Evolutionary conservation across 2,113 vertebrate species (phyloP).

Genomic region (Pelecanoides urinatrix): DNA sequence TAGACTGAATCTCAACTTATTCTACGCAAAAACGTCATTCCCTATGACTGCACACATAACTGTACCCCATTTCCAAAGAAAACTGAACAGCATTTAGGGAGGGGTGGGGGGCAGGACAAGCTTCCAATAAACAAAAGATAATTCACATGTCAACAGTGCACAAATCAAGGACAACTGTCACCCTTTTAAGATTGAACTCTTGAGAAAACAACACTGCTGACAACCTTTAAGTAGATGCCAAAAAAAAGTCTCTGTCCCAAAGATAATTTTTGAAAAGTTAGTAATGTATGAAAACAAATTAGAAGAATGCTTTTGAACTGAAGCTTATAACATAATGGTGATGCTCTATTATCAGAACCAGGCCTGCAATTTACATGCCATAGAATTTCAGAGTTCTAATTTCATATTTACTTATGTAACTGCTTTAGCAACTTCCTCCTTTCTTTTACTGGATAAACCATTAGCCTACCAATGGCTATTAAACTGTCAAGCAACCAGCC

Average conservation of each 20-base stretch:
- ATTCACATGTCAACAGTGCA: not conserved
- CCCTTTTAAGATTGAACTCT: not conserved
- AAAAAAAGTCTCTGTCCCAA: not conserved
- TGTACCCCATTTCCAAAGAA: not conserved
- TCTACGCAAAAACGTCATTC: not conserved
- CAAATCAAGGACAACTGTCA: not conserved
- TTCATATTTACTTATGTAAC: not conserved
- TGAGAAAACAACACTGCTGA: not conserved
- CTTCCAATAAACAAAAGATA: not conserved
- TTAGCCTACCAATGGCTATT: not conserved
- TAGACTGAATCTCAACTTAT: not conserved
- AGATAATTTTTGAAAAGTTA: not conserved
- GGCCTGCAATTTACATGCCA: not conserved
- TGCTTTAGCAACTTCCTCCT: not conserved
- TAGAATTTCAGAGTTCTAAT: not conserved
- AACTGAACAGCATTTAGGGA: not conserved
- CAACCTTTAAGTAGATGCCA: not conserved
- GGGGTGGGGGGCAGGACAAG: rapidly evolving
- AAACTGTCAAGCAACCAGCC: not conserved
- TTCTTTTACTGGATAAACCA: not conserved
- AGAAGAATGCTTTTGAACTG: not conserved
- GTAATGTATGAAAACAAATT: not conserved
- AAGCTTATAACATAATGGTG: not conserved
- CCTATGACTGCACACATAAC: not conserved
- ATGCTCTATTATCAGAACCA: not conserved